phyloP scores from a whole-genome alignment of 2,113 vertebrate species.

The Antechinus flavipes region DNA sequence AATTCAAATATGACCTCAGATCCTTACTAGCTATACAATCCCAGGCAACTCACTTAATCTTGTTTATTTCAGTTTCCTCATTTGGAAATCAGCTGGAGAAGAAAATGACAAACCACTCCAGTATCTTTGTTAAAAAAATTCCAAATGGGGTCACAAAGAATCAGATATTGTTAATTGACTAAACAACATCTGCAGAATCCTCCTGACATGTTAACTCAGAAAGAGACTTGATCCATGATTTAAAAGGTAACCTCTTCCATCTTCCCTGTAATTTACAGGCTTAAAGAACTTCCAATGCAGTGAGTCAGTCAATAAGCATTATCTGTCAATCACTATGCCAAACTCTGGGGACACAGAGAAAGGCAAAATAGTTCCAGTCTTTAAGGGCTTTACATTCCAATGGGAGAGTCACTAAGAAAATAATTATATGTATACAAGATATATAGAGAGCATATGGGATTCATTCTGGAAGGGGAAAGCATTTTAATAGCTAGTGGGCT shows the following conservation, averaged over 20 bases:
- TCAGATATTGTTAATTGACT: too few relatives aligned
- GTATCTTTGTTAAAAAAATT: too few relatives aligned
- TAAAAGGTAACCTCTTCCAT: not conserved
- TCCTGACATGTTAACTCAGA: not conserved
- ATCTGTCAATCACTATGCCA: not conserved
- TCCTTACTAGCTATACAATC: not conserved
- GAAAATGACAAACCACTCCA: not conserved
- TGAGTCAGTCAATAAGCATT: not conserved
- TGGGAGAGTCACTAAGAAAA: not conserved
- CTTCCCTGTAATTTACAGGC: not conserved
- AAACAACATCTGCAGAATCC: too few relatives aligned
- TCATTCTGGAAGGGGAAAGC: not conserved
- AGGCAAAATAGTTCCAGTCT: not conserved
- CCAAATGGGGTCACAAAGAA: too few relatives aligned
- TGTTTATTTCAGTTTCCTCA: not conserved
- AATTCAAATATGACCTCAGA: not conserved
- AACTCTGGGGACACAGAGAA: not conserved
- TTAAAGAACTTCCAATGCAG: not conserved
- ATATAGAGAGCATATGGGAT: not conserved
- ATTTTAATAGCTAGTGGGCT: not conserved
- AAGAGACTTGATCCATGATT: not conserved
- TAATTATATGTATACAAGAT: not conserved
- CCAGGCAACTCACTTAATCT: not conserved
- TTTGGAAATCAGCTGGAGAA: not conserved
- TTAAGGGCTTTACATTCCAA: not conserved